Conservation (phyloP, 2,797 vertebrate species). For the Acanthopagrus latus region DNA sequence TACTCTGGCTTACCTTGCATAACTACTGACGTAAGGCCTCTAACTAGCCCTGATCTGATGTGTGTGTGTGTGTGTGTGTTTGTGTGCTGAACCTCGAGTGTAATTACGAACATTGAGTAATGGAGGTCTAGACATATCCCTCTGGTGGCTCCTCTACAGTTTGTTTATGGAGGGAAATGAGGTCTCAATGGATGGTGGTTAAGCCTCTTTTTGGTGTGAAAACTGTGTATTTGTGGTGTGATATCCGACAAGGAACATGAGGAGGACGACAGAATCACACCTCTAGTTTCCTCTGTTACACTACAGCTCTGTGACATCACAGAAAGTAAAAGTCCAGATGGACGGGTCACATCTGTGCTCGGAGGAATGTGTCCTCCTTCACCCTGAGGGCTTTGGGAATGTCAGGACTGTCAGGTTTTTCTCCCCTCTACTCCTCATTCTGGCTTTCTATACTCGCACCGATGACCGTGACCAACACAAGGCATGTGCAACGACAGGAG, state of each 20-base stretch:
- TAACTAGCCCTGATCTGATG: slow-evolving; percentile 15
- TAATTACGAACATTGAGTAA: slow-evolving; percentile 55
- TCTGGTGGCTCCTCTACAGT: slow-evolving; percentile 41
- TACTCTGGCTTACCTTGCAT: background rate
- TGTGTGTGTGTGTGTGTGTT: slow-evolving; percentile 26
- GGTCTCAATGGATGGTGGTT: slow-evolving; percentile 51
- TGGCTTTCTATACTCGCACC: slow-evolving; percentile 25
- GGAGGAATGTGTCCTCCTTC: slow-evolving; percentile 54
- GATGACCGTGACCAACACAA: slow-evolving; percentile 62
- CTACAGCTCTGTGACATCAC: slow-evolving; percentile 41
- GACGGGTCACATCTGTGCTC: slow-evolving; percentile 67
- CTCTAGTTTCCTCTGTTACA: slow-evolving; percentile 44
- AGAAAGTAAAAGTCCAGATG: slow-evolving; percentile 66
- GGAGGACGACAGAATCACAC: slow-evolving; percentile 45
- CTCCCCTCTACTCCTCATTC: slow-evolving; percentile 3
- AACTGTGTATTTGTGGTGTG: slow-evolving; percentile 32
- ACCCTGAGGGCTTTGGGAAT: slow-evolving; percentile 50
- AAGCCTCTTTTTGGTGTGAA: slow-evolving; percentile 55
- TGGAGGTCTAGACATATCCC: slow-evolving; percentile 38
- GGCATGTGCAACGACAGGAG: slow-evolving; percentile 49
- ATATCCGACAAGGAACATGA: slow-evolving; percentile 60
- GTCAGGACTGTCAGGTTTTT: slow-evolving; percentile 40
- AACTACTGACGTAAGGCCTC: slow-evolving; percentile 26
- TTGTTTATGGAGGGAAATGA: slow-evolving; percentile 74
- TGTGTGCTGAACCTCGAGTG: slow-evolving; percentile 35